A percentile compares a stretch with the other conserved stretches of the same genome.
Conservation (phyloP, 2,113 vertebrate genomes). For the Corynorhinus townsendii region DNA sequence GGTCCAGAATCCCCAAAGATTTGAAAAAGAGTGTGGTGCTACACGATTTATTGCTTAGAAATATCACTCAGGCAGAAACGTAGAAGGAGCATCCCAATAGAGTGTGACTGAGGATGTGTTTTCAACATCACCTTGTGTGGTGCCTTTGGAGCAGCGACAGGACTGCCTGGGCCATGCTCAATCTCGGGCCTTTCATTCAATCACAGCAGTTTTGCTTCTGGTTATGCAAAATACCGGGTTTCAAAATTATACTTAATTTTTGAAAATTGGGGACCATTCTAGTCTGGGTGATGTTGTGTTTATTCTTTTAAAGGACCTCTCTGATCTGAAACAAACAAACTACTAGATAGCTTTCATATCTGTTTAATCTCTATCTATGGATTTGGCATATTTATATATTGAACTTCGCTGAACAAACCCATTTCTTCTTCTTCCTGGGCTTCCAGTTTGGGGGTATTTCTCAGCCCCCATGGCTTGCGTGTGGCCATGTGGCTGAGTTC, state of each 20-base stretch:
- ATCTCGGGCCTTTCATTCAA: background rate
- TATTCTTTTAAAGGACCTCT: background rate
- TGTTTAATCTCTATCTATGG: background rate
- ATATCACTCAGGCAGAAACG: background rate
- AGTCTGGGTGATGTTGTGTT: background rate
- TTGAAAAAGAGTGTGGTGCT: background rate
- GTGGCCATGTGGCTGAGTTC: background rate
- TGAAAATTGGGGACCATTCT: background rate
- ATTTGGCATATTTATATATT: background rate
- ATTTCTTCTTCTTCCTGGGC: background rate
- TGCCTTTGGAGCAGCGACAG: too few relatives aligned
- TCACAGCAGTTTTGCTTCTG: background rate
- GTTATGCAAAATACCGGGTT: background rate
- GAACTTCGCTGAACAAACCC: background rate
- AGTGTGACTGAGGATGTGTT: background rate
- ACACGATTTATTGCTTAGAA: background rate
- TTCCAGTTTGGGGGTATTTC: background rate
- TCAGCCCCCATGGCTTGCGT: background rate
- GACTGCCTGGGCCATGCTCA: background rate
- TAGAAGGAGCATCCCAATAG: background rate
- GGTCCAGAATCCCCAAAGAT: background rate
- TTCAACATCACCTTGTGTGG: background rate
- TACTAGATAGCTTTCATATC: background rate
- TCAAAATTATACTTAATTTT: background rate
- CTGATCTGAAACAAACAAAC: background rate